Conservation (phyloP, 2,797 vertebrate species). For the Cyprinodon diabolis region DNA sequence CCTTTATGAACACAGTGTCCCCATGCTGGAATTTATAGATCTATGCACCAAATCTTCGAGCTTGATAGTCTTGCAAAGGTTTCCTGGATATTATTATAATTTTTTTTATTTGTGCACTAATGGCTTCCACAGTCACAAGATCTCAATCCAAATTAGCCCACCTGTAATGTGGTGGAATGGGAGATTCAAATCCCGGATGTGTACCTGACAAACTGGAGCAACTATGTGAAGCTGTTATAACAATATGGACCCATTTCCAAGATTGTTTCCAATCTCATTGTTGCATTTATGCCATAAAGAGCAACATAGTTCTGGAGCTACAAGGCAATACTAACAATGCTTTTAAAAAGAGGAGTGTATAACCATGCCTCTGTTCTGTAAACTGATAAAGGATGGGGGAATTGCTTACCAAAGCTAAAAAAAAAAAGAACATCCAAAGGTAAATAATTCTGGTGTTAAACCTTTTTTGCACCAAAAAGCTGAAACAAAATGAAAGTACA, state of each 20-base stretch:
- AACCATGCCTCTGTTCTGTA: background rate
- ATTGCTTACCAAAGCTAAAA: background rate
- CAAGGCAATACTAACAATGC: background rate
- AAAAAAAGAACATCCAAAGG: background rate
- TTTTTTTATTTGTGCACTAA: background rate
- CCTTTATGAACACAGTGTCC: background rate
- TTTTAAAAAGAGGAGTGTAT: background rate
- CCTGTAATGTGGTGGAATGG: background rate
- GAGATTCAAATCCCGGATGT: background rate
- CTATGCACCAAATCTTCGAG: background rate
- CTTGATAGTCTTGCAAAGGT: background rate
- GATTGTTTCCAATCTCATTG: too few relatives aligned
- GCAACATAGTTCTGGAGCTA: background rate
- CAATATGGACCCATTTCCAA: background rate
- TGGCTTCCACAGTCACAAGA: background rate
- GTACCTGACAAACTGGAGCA: too few relatives aligned
- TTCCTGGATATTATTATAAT: background rate
- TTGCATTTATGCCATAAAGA: background rate
- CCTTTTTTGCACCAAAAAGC: background rate
- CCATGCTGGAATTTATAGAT: background rate
- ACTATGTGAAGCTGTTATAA: background rate
- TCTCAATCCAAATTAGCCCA: background rate
- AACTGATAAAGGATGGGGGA: background rate
- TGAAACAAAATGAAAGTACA: background rate
- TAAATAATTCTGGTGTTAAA: background rate